phyloP scores from a whole-genome alignment of 2,797 vertebrate genomes.

The Gadopsis marmoratus region DNA sequence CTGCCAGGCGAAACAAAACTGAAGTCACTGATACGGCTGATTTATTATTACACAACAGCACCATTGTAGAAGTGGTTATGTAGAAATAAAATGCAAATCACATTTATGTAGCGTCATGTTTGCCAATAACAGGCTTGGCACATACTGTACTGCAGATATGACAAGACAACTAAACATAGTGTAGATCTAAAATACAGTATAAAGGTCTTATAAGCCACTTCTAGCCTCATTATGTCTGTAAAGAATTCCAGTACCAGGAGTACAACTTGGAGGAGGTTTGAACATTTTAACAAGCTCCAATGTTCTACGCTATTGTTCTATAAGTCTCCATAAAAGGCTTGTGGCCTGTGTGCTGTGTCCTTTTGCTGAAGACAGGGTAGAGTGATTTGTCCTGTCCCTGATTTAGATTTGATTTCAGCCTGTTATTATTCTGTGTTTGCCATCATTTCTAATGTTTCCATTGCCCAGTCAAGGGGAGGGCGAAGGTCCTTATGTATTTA shows the following conservation, averaged over 20 bases:
- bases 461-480: background rate
- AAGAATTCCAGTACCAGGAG: background rate
- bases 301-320: background rate
- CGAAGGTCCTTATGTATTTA: background rate
- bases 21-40: background rate
- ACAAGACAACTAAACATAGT: background rate
- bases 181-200: background rate
- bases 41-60: background rate
- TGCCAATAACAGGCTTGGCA: background rate
- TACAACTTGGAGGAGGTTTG: background rate
- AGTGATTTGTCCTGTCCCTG: background rate
- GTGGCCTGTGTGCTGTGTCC: background rate
- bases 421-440: too few species aligned
- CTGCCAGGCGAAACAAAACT: constrained; percentile 68
- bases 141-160: background rate
- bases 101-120: background rate
- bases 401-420: background rate
- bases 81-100: background rate
- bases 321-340: background rate
- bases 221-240: background rate
- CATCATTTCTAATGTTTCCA: too few species aligned
- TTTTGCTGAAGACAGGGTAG: background rate
- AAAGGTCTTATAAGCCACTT: background rate
- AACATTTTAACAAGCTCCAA: background rate
- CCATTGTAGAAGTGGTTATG: background rate